A percentile compares a stretch with the other conserved stretches of the same genome.
Conservation (phyloP, 2,113 vertebrate genomes). For the Paraplagusia blochii region DNA sequence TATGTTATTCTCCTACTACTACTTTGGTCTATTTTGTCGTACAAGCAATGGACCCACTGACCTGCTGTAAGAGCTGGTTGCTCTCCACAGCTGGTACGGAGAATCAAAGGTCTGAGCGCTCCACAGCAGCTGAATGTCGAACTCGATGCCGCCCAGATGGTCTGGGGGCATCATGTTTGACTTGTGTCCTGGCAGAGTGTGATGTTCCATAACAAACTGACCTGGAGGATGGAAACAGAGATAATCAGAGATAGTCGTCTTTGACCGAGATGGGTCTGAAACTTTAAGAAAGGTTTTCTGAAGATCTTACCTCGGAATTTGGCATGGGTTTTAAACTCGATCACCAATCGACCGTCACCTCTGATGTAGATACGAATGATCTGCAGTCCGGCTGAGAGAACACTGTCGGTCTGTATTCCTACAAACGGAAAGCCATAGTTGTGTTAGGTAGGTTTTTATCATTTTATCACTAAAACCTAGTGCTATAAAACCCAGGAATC, state of each 20-base stretch:
- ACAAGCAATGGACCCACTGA: slow-evolving; percentile 33
- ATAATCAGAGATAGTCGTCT: neutral
- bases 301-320: slow-evolving; percentile 88
- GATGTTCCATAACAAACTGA: slow-evolving; percentile 93
- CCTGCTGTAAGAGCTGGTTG: slow-evolving; percentile 97
- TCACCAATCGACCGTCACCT: slow-evolving; percentile 92
- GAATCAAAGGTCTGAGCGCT: slow-evolving; percentile 96
- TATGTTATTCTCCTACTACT: too few species aligned
- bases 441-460: too few species aligned
- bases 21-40: neutral
- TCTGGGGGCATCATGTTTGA: slow-evolving; percentile 89
- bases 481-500: too few species aligned
- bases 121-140: slow-evolving; percentile 94
- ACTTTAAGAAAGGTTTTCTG: neutral
- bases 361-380: slow-evolving; percentile 97
- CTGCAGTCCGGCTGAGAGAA: slow-evolving; percentile 93
- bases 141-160: slow-evolving; percentile 92
- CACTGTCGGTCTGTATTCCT: slow-evolving; percentile 98
- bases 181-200: slow-evolving; percentile 89
- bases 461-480: too few species aligned
- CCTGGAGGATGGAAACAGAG: slow-evolving; percentile 67
- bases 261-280: neutral
- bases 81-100: slow-evolving; percentile 95
- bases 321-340: slow-evolving; percentile 97
- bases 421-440: neutral